A percentile compares a stretch with the other conserved stretches of the same genome.
Evolutionary conservation across 2,797 vertebrate species (phyloP).

Genomic region (Cryptoprocta ferox): DNA sequence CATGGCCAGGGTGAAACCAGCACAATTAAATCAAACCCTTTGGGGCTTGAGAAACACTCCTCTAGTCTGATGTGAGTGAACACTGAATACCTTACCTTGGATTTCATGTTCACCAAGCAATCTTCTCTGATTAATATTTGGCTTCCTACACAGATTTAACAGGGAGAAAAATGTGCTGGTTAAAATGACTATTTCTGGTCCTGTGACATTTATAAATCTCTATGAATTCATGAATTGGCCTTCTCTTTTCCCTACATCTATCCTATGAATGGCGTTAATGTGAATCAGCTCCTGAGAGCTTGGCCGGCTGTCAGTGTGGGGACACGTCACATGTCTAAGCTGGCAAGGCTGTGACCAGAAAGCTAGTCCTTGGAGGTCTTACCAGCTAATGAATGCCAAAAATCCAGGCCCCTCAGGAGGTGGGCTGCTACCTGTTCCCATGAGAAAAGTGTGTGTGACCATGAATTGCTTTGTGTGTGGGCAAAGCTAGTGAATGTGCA

Average conservation of each 20-base stretch:
- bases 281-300: neutral
- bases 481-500: neutral
- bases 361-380: neutral
- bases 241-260: neutral
- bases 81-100: neutral
- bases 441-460: neutral
- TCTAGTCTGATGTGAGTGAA: neutral
- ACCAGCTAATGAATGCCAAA: neutral
- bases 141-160: neutral
- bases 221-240: neutral
- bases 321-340: neutral
- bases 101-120: neutral
- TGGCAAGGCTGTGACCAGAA: neutral
- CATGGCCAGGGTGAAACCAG: neutral
- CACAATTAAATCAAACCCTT: neutral
- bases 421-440: neutral
- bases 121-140: neutral
- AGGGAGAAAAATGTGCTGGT: neutral
- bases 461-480: neutral
- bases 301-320: neutral
- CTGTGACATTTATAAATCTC: neutral
- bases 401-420: neutral
- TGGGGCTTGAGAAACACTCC: neutral
- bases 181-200: neutral
- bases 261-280: neutral